phyloP scores from a whole-genome alignment of 2,888 invertebrate genomes.

The Synergus umbraculus region DNA sequence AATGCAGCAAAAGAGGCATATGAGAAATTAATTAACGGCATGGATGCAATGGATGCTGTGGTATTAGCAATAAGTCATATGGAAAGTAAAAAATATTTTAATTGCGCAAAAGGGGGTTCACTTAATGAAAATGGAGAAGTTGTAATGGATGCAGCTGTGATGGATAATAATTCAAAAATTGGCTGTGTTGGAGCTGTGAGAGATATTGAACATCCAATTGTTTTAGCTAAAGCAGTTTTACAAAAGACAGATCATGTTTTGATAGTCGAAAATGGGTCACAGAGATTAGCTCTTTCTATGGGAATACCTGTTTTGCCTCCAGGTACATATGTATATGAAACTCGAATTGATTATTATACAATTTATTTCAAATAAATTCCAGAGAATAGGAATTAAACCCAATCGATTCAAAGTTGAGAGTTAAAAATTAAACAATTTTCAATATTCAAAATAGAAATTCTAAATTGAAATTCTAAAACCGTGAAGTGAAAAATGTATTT shows the following conservation, averaged over 20 bases:
- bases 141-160: slow-evolving; percentile 62
- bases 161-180: slow-evolving; percentile 53
- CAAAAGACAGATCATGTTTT: slow-evolving; percentile 60
- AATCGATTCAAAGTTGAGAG: too few species aligned
- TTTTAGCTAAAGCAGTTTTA: slow-evolving; percentile 62
- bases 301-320: slow-evolving; percentile 53
- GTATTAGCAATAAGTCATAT: slow-evolving; percentile 60
- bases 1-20: slow-evolving; percentile 61
- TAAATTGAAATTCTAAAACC: too few species aligned
- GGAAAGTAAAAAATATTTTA: slow-evolving; percentile 53
- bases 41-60: slow-evolving; percentile 56
- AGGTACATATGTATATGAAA: neutral
- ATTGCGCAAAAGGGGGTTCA: slow-evolving; percentile 53
- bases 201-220: slow-evolving; percentile 62
- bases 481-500: too few species aligned
- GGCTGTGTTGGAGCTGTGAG: slow-evolving; percentile 63
- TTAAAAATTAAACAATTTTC: too few species aligned
- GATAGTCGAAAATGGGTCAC: slow-evolving; percentile 61
- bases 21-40: slow-evolving; percentile 56
- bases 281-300: slow-evolving; percentile 54
- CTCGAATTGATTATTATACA: too few species aligned
- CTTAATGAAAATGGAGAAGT: slow-evolving; percentile 49
- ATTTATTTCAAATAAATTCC: too few species aligned
- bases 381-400: too few species aligned
- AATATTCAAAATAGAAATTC: too few species aligned